Evolutionary conservation across 2,888 invertebrate genomes (phyloP), one percentile per base, ranked within the genome.

Genomic region (Torymus tubicola): DNA sequence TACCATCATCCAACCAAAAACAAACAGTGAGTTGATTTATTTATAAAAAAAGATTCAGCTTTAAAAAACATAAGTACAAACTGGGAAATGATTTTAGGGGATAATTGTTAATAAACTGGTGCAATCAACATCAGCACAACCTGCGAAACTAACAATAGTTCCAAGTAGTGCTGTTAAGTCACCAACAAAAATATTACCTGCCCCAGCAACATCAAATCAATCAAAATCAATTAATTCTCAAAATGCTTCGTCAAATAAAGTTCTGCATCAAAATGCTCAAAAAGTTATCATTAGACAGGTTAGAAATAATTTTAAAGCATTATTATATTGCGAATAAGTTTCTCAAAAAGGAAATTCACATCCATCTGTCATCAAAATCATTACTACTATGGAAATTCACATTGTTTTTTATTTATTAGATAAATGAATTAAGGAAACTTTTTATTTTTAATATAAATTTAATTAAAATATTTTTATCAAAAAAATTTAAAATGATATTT

Each of bases 181-280:
- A 14, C 94, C 95, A 0, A 92, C 95, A 52, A 95, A 94, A 91
- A 93, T 96, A 84, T 91, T 95, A 82, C 94, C 95, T 13, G 94
- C 94, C 8, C 93, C 94, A 18, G 87, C 86, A 52, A 85, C 86
- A n/a, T 89, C 90, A 78, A 85, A 85, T 12, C 88, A 87, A 83
- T 78, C 88, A 3, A 84, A 87, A 3, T 73, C 86, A 50, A 82
- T 86, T 71, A 89, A 87, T 84, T 87, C 88, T 13, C 89, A 89
- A 74, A 82, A 88, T 16, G 79, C 85, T 53, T 82, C 87, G 21
- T 87, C 86, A 65, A 89, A 88, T 84, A 83, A 85, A 75, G 83
- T 85, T 50, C 81, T 86, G 3, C 90, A 91, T 71, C 91, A 91
- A 86, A 91, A 89, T 81, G 90, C 92, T 0, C 93, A 93, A 82